phyloP scores from a whole-genome alignment of 2,797 vertebrate species.

The Epinephelus awoara region DNA sequence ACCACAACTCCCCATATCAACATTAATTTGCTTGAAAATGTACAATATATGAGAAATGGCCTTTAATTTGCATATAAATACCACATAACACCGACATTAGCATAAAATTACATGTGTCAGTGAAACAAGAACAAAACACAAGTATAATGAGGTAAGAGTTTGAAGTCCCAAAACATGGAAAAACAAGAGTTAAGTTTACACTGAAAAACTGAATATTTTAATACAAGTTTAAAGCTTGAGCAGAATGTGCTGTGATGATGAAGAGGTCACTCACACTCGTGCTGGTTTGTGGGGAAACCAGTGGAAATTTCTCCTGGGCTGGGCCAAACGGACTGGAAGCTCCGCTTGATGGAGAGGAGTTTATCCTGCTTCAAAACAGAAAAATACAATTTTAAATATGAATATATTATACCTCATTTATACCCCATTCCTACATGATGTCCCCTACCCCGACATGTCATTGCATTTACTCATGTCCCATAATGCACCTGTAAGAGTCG shows the following conservation, averaged over 20 bases:
- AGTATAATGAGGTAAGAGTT: not conserved
- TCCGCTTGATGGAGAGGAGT: constrained; percentile 91
- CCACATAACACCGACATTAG: not conserved
- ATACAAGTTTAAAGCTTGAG: not conserved
- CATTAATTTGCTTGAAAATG: not conserved
- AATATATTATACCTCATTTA: not conserved
- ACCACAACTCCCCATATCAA: not conserved
- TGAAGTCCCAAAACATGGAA: not conserved
- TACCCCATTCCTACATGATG: not conserved
- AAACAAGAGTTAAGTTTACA: not conserved
- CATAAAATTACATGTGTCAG: not conserved
- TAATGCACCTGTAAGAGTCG: constrained; percentile 90
- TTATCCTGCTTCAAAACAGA: constrained; percentile 76
- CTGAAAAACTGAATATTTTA: not conserved
- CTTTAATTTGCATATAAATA: constrained; percentile 2
- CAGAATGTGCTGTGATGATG: not conserved
- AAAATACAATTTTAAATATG: too few species aligned
- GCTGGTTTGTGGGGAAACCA: constrained; percentile 82
- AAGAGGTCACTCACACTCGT: constrained; percentile 64
- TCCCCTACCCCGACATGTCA: too few species aligned
- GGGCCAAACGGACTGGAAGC: constrained; percentile 89
- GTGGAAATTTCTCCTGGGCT: constrained; percentile 83
- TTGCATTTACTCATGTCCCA: not conserved
- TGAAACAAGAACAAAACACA: not conserved
- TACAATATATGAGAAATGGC: not conserved